These are phyloP conservation scores for Xanthorhoe spadicearia DNA, from an alignment of 2,888 invertebrate species.

Conservation along the genomic window DNA sequence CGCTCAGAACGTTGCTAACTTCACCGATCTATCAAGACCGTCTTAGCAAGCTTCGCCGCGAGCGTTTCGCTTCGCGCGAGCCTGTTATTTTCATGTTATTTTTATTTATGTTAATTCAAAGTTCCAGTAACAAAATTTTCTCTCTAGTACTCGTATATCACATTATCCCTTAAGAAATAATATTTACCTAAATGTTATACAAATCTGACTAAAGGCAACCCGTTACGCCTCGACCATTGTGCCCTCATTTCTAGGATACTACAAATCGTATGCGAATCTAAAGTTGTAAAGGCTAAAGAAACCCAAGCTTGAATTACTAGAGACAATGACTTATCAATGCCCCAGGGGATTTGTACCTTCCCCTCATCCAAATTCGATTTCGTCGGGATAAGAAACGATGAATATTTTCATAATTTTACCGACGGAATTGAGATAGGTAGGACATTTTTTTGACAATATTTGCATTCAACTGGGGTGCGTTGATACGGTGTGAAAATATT, in stretches of 20 bases:
- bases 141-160: background rate
- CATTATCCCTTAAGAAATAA: background rate
- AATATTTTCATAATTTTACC: conserved; percentile 49
- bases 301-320: conserved; percentile 9
- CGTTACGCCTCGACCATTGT: background rate
- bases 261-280: background rate
- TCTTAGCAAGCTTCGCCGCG: too few species aligned
- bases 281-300: background rate
- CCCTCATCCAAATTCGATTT: conserved; percentile 47
- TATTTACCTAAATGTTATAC: background rate
- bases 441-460: conserved; percentile 32
- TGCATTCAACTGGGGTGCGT: conserved; percentile 13
- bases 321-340: conserved; percentile 25
- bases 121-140: too few species aligned
- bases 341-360: conserved; percentile 41
- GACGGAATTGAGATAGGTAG: conserved; percentile 35
- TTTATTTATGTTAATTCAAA: too few species aligned
- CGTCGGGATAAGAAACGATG: conserved; percentile 45
- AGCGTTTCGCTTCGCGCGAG: too few species aligned
- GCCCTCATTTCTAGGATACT: background rate
- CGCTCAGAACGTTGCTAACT: too few species aligned
- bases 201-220: background rate
- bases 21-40: too few species aligned
- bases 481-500: conserved; percentile 19
- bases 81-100: too few species aligned